phyloP scores from a whole-genome alignment of 2,797 vertebrate genomes.

The Syncerus caffer region DNA sequence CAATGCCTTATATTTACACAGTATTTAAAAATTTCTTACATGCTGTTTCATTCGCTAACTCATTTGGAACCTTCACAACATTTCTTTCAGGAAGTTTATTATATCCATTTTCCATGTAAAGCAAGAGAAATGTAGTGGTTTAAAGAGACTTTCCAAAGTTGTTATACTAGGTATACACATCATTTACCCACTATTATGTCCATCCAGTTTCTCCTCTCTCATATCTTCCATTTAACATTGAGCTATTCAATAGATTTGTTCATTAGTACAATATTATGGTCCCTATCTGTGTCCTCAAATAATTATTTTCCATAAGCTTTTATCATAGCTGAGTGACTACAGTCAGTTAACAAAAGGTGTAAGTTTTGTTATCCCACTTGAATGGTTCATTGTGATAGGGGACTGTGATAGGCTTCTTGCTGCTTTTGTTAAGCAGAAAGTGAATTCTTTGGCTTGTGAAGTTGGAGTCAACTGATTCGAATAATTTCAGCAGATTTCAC shows the following conservation, averaged over 20 bases:
- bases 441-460: background rate
- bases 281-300: background rate
- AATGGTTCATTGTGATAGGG: background rate
- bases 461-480: background rate
- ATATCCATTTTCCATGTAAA: background rate
- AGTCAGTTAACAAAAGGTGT: background rate
- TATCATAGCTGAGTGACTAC: constrained; percentile 21
- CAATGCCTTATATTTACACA: background rate
- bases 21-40: background rate
- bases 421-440: background rate
- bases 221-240: background rate
- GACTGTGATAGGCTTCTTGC: background rate
- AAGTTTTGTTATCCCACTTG: background rate
- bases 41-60: background rate
- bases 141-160: background rate
- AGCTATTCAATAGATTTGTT: background rate
- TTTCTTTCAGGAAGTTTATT: background rate
- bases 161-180: background rate
- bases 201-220: background rate
- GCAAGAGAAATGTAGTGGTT: background rate
- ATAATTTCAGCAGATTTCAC: background rate
- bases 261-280: background rate
- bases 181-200: background rate
- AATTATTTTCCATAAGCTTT: background rate
- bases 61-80: background rate